A percentile compares a stretch with the other conserved stretches of the same genome.
Evolutionary conservation across 2,888 invertebrate genomes (phyloP).

Genomic region (Drosophila buzzatii): DNA sequence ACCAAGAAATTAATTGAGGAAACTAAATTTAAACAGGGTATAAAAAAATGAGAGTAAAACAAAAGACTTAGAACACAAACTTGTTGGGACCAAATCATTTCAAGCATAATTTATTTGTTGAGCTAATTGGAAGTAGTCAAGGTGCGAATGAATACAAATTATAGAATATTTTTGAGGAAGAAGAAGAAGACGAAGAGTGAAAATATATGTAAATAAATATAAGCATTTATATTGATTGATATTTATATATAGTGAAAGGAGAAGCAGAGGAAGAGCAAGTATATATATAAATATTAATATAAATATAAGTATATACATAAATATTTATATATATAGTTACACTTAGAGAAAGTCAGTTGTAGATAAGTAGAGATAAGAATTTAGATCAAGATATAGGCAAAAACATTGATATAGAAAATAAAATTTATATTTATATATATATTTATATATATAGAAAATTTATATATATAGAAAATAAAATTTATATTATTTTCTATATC

Average conservation of each 20-base stretch:
- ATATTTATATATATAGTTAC: neutral
- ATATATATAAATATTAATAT: neutral
- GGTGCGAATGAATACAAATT: neutral
- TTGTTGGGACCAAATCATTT: neutral
- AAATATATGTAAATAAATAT: too few relatives aligned
- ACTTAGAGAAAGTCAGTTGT: too few relatives aligned
- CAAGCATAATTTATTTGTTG: neutral
- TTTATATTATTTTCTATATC: too few relatives aligned
- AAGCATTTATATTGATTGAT: too few relatives aligned
- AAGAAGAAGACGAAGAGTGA: neutral
- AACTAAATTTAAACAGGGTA: neutral
- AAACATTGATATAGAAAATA: neutral
- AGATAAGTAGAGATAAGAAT: too few relatives aligned
- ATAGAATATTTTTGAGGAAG: neutral
- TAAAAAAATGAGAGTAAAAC: constrained; percentile 2
- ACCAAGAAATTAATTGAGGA: constrained; percentile 18
- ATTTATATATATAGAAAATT: too few relatives aligned
- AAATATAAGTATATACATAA: neutral
- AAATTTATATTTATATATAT: too few relatives aligned
- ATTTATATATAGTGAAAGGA: too few relatives aligned
- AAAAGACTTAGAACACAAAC: constrained; percentile 70
- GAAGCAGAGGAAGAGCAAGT: too few relatives aligned
- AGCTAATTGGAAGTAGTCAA: neutral
- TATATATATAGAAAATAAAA: too few relatives aligned
- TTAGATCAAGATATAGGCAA: neutral